Base-by-base conservation (phyloP, 2,888 invertebrate genomes). In the Sialis lutaria region DNA sequence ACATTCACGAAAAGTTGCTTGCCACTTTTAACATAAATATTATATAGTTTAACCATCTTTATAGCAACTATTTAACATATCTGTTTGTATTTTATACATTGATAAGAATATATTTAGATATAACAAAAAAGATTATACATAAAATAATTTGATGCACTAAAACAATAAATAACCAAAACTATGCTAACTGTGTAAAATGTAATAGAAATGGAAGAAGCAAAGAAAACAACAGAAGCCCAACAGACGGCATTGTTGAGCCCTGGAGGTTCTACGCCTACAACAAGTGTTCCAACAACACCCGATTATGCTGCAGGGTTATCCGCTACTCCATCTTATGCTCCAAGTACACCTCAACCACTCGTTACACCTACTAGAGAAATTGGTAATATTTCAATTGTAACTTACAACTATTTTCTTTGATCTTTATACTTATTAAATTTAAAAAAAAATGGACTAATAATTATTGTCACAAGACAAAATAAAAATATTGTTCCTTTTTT, bases 281-380 rank as follows among this genome's bases (percentile, higher is more conserved):
- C 59, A 7, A 53, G 62, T 1, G 52, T 63, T 2, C 54, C 61
- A 30, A 54, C 67, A 0, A 85, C 87, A 6, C 88, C 88, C 1
- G 88, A 89, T 62, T 89, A 89, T 62, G 88, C 88, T 7, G 83
- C 82, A 46, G 86, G 86, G 8, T 67, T 87, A 32, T 72, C 79
- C 6, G 72, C 81, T 5, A 72, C 79, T 13, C 63, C 67, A 6
- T 56, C 64, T 5, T 67, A 67, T 54, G 61, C 64, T 32, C 64
- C 66, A 30, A 57, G 63, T 33, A 64, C 64, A n/a, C 60, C 64
- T 9, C 64, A 65, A 49, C 61, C 64, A 10, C 52, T 35, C 10
- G 35, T 9, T 35, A 35, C 35, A 35, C 35, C 9, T 35, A n/a
- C 9, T 35, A 35, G 9, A 35, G 22, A 22, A 22, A 22, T 22